Base-by-base conservation (phyloP, 2,888 invertebrate genomes). In the Cancer borealis region DNA sequence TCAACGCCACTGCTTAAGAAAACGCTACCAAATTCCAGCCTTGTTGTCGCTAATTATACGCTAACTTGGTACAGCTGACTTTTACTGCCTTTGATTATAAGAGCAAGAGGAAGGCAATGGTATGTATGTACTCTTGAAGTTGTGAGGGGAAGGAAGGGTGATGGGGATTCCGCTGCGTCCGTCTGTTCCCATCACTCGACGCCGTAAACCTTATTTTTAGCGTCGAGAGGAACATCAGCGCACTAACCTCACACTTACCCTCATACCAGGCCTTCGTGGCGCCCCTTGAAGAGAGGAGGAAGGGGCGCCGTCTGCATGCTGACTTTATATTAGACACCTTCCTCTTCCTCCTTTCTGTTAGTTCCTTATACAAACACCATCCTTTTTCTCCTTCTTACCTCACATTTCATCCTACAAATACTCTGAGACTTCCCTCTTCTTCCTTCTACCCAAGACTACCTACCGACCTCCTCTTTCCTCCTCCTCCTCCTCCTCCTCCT, bases 131-230 rank as follows among this genome's bases (percentile, higher is more conserved):
- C 10, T 8, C 10, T 8, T 49, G 49, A 49, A 49, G 49, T 12
- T 12, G 54, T 54, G 54, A 54, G 3, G 14, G 54, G 14, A 3
- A 17, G 54, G 17, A 12, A 17, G 54, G 54, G 66, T 30, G 66
- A 91, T 26, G 45, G 12, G 49, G 47, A 73, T 73, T 73, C 73
- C n/a, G 21, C 17, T 21, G n/a, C 26, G n/a, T 26, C 21, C n/a
- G 73, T 73, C 26, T 73, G 26, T 73, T 21, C 73, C 73, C 73
- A n/a, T 73, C 73, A 73, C 73, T 73, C 73, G 88, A 39, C 46
- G 30, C 46, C 14, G 88, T 46, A 89, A 49, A 46, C 26, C 26
- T 89, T 49, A 49, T 49, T 39, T 39, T 39, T 45, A 88, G 46
- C 30, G 84, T 26, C 21, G 10, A n/a, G 39, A 39, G 26, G 84